These are phyloP conservation scores for Sylvilagus bachmani DNA, from an alignment of 2,113 vertebrate species.

Conservation along the genomic window DNA sequence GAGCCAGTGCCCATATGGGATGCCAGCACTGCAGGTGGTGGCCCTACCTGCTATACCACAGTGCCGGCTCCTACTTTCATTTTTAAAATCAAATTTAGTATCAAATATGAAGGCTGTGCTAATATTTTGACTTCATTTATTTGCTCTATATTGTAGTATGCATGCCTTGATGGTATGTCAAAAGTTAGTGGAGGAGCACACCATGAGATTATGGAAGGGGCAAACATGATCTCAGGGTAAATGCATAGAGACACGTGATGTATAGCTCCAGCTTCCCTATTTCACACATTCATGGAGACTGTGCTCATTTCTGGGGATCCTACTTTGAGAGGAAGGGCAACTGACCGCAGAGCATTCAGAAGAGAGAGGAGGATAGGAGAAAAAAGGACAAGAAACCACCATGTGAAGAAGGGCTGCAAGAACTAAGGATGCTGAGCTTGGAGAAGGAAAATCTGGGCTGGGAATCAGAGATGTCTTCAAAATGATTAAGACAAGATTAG, in stretches of 20 bases:
- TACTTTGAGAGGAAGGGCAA: not conserved
- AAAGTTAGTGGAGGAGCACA: no score
- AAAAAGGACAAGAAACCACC: not conserved
- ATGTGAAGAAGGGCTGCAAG: not conserved
- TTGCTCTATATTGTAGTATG: not conserved
- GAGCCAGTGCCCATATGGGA: no score
- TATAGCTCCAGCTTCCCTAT: not conserved
- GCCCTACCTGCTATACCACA: no score
- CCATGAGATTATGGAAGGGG: not conserved
- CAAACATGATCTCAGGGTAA: not conserved
- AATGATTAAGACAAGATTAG: not conserved
- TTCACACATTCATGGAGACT: not conserved
- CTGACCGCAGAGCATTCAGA: not conserved
- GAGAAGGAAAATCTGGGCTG: not conserved
- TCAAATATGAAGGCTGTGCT: not conserved
- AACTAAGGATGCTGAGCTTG: not conserved
- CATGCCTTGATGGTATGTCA: not conserved
- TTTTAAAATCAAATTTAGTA: not conserved
- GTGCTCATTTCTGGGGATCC: not conserved
- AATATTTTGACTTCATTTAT: not conserved
- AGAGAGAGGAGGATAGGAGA: not conserved
- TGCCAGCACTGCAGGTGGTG: no score
- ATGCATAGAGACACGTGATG: fast-evolving
- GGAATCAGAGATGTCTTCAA: not conserved
- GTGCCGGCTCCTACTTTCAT: not conserved